A percentile compares a stretch with the other conserved stretches of the same genome.
Conservation (phyloP, 2,797 vertebrate species). For the Sciurus vulgaris region DNA sequence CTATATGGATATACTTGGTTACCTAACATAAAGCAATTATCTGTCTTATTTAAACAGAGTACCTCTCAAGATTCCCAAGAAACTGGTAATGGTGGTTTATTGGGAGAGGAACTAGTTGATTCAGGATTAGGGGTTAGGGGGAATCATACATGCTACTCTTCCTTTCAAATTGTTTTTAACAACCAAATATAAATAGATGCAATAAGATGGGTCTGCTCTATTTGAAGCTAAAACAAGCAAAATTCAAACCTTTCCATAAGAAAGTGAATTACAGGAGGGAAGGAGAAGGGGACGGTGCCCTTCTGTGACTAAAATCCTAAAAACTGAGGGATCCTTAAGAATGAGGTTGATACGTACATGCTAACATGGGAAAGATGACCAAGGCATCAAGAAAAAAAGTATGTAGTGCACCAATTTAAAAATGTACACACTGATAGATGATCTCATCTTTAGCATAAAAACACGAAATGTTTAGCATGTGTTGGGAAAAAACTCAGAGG, state of each 20-base stretch:
- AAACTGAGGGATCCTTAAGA: background rate
- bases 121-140: background rate
- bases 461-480: background rate
- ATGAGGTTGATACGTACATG: background rate
- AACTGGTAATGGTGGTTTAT: conserved; percentile 16
- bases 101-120: background rate
- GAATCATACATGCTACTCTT: conserved; percentile 2
- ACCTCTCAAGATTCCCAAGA: conserved; percentile 50
- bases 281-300: background rate
- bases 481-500: background rate
- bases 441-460: background rate
- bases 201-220: background rate
- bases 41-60: conserved; percentile 3
- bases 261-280: background rate
- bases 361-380: background rate
- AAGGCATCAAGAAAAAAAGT: background rate
- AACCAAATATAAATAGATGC: conserved; percentile 7
- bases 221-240: background rate
- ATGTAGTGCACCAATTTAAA: no score
- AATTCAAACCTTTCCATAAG: background rate
- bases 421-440: background rate
- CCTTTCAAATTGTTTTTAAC: conserved; percentile 29
- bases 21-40: conserved; percentile 34
- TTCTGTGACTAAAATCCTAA: background rate
- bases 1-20: background rate